These are phyloP conservation scores for Stichodactyla helianthus DNA, from an alignment of 64 coral and sea anemone genomes.

Conservation along the genomic window DNA sequence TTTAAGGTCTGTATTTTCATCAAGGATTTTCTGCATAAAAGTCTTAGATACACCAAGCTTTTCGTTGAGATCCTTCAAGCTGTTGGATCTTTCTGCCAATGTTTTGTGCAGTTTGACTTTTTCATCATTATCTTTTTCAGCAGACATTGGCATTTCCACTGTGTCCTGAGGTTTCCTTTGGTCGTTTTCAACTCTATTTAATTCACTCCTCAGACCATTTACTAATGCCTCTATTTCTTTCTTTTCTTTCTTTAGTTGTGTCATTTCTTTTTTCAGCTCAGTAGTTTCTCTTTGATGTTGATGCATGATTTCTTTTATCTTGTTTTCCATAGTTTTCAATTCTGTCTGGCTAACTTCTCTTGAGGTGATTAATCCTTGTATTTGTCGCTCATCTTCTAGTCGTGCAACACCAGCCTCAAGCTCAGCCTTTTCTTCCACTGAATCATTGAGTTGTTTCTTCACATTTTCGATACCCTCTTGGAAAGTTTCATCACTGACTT, in stretches of 20 bases:
- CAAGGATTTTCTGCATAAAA: slow-evolving; percentile 35
- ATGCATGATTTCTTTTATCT: slow-evolving; percentile 35
- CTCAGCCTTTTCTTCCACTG: background rate
- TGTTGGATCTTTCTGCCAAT: slow-evolving; percentile 9
- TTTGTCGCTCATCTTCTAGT: no score
- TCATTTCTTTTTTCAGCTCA: slow-evolving; percentile 44
- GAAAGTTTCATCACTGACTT: background rate
- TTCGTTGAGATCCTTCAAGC: slow-evolving; percentile 19
- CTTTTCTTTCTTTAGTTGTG: slow-evolving; percentile 7
- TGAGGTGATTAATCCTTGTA: background rate
- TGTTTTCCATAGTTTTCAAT: slow-evolving; percentile 13
- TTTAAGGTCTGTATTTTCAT: slow-evolving; percentile 27
- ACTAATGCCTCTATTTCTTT: background rate
- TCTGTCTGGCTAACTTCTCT: background rate
- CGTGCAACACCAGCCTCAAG: no score
- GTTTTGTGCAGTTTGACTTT: slow-evolving; percentile 4
- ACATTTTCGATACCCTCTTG: slow-evolving; percentile 9
- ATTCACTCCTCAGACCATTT: background rate
- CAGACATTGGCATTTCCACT: background rate
- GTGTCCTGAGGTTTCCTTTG: background rate
- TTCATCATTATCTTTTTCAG: background rate
- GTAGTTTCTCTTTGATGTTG: slow-evolving; percentile 34
- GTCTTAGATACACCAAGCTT: slow-evolving; percentile 24
- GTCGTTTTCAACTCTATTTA: background rate
- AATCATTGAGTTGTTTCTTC: background rate